Evolutionary conservation across 2,888 invertebrate genomes (phyloP).

Genomic region (Labia minor): DNA sequence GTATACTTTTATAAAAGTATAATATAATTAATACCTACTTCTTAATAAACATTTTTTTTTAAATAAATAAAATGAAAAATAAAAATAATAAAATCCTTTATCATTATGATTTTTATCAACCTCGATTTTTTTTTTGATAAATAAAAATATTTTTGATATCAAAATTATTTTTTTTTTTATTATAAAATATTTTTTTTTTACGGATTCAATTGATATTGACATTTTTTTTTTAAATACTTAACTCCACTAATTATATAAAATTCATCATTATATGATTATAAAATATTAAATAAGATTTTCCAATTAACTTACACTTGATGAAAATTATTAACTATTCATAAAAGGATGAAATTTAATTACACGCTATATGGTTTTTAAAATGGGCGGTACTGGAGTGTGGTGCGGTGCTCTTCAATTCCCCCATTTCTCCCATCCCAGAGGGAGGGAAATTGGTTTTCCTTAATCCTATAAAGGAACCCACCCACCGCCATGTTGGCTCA

Average conservation of each 20-base stretch:
- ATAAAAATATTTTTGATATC: too few relatives aligned
- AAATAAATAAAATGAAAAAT: too few relatives aligned
- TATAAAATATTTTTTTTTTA: too few relatives aligned
- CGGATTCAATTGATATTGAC: too few relatives aligned
- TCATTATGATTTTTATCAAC: too few relatives aligned
- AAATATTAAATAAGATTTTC: slow-evolving; percentile 13
- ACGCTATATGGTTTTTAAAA: slow-evolving; percentile 5
- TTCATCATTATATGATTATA: neutral
- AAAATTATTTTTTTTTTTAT: too few relatives aligned
- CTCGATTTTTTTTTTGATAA: too few relatives aligned
- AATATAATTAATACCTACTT: too few relatives aligned
- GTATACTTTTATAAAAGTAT: too few relatives aligned
- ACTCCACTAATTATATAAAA: neutral
- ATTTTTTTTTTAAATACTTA: too few relatives aligned
- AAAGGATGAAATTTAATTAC: slow-evolving; percentile 13
- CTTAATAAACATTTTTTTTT: too few relatives aligned
- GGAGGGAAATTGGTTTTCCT: neutral
- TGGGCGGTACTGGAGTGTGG: neutral
- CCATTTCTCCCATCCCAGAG: neutral
- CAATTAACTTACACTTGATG: slow-evolving; percentile 7
- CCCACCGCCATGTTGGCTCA: slow-evolving; percentile 1
- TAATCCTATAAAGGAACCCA: slow-evolving; percentile 5
- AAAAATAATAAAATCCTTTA: too few relatives aligned
- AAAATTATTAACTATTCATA: slow-evolving; percentile 13
- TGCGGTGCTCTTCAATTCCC: neutral